Conservation (phyloP, 1,140 invertebrate species). For the Augochlora pura region DNA sequence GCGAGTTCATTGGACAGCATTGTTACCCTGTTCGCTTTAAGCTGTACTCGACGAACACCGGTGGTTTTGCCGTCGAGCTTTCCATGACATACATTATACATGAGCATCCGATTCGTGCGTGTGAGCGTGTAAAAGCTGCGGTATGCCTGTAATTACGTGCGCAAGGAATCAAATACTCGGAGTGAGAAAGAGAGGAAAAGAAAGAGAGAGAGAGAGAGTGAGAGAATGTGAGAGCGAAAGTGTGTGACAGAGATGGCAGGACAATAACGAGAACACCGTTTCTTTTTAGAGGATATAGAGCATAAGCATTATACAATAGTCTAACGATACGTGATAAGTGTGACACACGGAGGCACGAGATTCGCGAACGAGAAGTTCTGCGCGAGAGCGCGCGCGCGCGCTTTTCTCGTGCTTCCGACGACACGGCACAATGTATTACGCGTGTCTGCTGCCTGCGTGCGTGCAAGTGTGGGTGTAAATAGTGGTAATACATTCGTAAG, state of each 20-base stretch:
- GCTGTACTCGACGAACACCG: conserved; percentile 66
- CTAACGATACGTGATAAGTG: conserved; percentile 45
- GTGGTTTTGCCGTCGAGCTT: conserved; percentile 77
- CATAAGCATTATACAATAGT: conserved; percentile 65
- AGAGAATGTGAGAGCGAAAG: conserved; percentile 12
- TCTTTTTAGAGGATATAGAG: conserved; percentile 71
- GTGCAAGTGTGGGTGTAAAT: conserved; percentile 30
- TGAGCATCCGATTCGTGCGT: conserved; percentile 55
- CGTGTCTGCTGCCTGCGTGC: neutral
- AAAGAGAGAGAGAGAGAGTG: conserved; percentile 37
- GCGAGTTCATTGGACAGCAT: too few relatives aligned
- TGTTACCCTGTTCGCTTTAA: conserved; percentile 44
- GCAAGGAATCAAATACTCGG: conserved; percentile 69
- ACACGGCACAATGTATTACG: too few relatives aligned
- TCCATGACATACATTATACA: conserved; percentile 72
- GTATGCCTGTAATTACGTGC: conserved; percentile 60
- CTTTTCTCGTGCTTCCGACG: too few relatives aligned
- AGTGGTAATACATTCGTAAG: conserved; percentile 54
- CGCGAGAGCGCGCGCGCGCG: neutral
- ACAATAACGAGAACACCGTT: conserved; percentile 77
- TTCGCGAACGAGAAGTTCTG: conserved; percentile 20
- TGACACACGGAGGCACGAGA: conserved; percentile 22
- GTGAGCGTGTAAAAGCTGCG: conserved; percentile 41
- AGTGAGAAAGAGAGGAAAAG: neutral
- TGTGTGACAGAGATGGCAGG: conserved; percentile 64